Evolutionary conservation across 1,140 invertebrate genomes (phyloP).

Genomic region (Littorina saxatilis): DNA sequence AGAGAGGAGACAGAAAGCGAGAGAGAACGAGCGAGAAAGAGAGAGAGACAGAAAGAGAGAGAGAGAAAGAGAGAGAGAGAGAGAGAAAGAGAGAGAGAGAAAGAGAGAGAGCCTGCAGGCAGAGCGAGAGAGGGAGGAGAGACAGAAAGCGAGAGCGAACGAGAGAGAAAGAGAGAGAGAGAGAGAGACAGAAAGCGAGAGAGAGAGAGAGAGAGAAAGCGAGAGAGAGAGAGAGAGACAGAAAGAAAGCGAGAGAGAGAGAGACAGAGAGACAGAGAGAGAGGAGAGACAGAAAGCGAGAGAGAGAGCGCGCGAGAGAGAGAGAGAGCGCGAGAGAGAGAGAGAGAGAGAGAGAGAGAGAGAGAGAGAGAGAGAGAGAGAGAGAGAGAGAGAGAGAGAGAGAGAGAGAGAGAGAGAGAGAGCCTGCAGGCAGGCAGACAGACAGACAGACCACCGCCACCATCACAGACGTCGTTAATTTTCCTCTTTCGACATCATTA

Average conservation of each 20-base stretch:
- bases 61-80: not conserved
- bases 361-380: constrained; percentile 15
- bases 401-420: not conserved
- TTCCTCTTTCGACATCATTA: too few species aligned
- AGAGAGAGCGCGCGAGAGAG: not conserved
- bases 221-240: not conserved
- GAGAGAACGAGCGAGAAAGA: constrained; percentile 12
- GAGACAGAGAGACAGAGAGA: not conserved
- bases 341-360: not conserved
- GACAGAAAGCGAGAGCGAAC: not conserved
- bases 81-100: not conserved
- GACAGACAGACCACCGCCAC: not conserved
- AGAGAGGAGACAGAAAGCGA: not conserved
- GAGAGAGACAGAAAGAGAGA: not conserved
- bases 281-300: constrained; percentile 2
- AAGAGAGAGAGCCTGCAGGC: not conserved
- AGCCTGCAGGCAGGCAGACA: not conserved
- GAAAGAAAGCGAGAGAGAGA: constrained; percentile 2
- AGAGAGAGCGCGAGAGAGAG: constrained; percentile 1
- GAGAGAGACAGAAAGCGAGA: not conserved
- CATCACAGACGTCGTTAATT: too few species aligned
- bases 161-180: not conserved
- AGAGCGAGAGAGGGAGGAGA: not conserved
- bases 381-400: constrained; percentile 15
- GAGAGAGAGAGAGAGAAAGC: not conserved